Conservation (phyloP, 2,888 invertebrate genomes). For the Fragum whitleyi region DNA sequence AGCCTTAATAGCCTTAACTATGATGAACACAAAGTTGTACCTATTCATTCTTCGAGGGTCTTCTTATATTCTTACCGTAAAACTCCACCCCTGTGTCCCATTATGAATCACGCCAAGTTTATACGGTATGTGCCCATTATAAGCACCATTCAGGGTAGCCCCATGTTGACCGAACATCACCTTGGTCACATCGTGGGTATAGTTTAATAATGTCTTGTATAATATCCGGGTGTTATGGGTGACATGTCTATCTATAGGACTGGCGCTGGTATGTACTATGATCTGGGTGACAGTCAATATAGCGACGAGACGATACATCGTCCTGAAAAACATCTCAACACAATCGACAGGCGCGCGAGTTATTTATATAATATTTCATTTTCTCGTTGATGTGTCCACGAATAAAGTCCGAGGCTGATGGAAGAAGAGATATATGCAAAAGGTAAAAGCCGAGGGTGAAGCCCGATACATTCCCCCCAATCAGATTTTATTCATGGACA, state of each 20-base stretch:
- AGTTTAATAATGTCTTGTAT: slow-evolving; percentile 28
- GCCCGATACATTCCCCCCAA: too few relatives aligned
- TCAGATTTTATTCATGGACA: too few relatives aligned
- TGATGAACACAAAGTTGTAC: too few relatives aligned
- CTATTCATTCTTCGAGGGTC: too few relatives aligned
- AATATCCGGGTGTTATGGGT: slow-evolving; percentile 43
- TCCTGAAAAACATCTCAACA: background rate
- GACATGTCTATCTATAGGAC: slow-evolving; percentile 38
- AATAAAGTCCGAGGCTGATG: too few relatives aligned
- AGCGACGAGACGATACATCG: background rate
- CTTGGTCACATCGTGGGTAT: slow-evolving; percentile 33
- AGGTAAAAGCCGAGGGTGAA: too few relatives aligned
- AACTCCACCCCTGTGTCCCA: slow-evolving; percentile 43
- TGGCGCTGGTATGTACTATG: background rate
- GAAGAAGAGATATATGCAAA: too few relatives aligned
- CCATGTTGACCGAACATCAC: slow-evolving; percentile 60
- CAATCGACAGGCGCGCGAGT: too few relatives aligned
- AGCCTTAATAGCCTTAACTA: too few relatives aligned
- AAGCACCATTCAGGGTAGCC: slow-evolving; percentile 47
- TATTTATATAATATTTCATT: too few relatives aligned
- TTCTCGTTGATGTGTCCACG: too few relatives aligned
- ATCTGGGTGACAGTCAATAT: background rate
- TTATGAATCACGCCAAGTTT: slow-evolving; percentile 24
- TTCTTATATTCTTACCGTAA: slow-evolving; percentile 30
- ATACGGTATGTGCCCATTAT: slow-evolving; percentile 53